Base-by-base conservation (phyloP, 2,797 vertebrate genomes). In the Spinus olivaceus region DNA sequence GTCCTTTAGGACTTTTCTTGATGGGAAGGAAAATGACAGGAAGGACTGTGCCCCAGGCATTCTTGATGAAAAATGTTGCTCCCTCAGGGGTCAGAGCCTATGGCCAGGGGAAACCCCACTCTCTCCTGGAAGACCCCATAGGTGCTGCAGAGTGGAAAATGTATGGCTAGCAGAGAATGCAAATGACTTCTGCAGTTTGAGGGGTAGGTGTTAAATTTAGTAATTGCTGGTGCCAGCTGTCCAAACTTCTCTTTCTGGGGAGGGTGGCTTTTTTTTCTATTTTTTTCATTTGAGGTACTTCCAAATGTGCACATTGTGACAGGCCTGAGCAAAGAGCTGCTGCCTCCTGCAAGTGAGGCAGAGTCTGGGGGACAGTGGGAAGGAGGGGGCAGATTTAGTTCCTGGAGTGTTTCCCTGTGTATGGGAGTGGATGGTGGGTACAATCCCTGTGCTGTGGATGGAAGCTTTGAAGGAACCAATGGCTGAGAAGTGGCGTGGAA, bases 321-420 rank as follows among this genome's bases (percentile, higher is more conserved):
- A 86, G 81, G 92, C 71, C 94, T 95, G 94, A 96, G 96, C 95
- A 96, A 91, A 97, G 93, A 96, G 96, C 96, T 97, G 94, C 96
- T 96, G 96, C 87, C 87, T 96, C 70, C 88, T 92, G 91, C 9
- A 2, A 65, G 66, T 41, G 90, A 57, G 89, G 93, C 66, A 42
- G 51, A 33, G 73, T 80, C 91, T 77, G 66, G 76, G 82, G 87
- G 60, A 94, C 9, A n/a, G 80, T 90, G 84, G 90, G 86, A 86
- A 73, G 63, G 83, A 6, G 1, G 71, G 64, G 21, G n/a, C 60
- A 92, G 60, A 42, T 88, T 95, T 82, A 37, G 30, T 56, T 77
- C 87, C 72, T 87, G 78, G 74, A 63, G 42, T 44, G 59, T 86
- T 93, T 84, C 78, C 85, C 74, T 77, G 42, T 61, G 77, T 19